A percentile compares a stretch with the other conserved stretches of the same genome.
Conservation (phyloP, 1,140 invertebrate genomes). For the Caenorhabditis tropicalis region DNA sequence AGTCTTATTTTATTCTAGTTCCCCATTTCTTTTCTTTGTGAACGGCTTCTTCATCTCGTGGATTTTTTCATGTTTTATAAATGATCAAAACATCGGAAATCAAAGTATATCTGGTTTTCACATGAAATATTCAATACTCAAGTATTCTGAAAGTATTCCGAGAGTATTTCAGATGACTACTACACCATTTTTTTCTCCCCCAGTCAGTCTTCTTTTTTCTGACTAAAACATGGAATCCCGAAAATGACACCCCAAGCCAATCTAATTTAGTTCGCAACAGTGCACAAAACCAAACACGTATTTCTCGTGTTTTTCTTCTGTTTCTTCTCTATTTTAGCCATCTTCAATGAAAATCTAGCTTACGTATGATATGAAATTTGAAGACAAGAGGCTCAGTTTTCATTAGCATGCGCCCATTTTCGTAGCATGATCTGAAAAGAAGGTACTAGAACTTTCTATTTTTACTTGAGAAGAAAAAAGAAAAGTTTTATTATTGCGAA, state of each 20-base stretch:
- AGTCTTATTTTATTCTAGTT: not conserved
- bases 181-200: not conserved
- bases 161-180: not conserved
- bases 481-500: too few species aligned
- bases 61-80: not conserved
- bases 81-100: not conserved
- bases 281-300: not conserved
- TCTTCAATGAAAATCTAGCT: not conserved
- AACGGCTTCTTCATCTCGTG: not conserved
- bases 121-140: not conserved
- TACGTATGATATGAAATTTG: not conserved
- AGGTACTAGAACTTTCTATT: too few species aligned
- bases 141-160: not conserved
- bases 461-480: too few species aligned
- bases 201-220: not conserved
- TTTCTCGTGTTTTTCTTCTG: not conserved
- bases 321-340: not conserved
- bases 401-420: not conserved
- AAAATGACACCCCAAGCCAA: not conserved
- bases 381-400: not conserved
- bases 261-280: slow-evolving; percentile 30
- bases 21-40: not conserved
- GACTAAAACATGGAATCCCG: not conserved
- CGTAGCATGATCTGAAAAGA: too few species aligned
- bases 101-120: not conserved